Base-by-base conservation (phyloP, 2,888 invertebrate genomes). In the Torymus tubicola region DNA sequence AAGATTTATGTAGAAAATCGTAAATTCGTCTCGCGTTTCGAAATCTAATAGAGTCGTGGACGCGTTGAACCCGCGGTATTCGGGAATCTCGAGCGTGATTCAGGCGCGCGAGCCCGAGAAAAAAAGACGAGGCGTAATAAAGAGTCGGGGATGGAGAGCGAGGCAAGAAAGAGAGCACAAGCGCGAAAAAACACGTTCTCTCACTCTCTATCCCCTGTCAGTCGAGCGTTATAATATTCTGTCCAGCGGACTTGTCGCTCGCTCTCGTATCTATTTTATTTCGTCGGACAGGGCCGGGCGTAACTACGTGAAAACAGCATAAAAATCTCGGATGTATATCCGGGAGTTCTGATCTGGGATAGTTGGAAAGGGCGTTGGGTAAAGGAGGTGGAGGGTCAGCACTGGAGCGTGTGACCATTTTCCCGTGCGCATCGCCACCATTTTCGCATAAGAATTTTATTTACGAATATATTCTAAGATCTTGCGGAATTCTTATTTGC, bases 331-430 rank as follows among this genome's bases (percentile, higher is more conserved):
- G 55, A 76, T 72, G 57, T 76, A 72, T 81, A 71, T 76, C 83
- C 85, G 85, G 84, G 57, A 84, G 80, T 85, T 86, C 83, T 87
- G 87, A 86, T 84, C 84, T 83, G 18, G 53, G 3, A 24, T 24
- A 21, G 13, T 4, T 21, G 21, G 12, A 16, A 4, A 58, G 53
- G n/a, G 50, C 2, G 67, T 52, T n/a, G n/a, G n/a, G n/a, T n/a
- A n/a, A n/a, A n/a, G n/a, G 60, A 24, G 61, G 18, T 3, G n/a
- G 80, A 85, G 89, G 90, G 90, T 90, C 89, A 90, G 88, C 90
- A 89, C 81, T 89, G 87, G 86, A 90, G 89, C 90, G 89, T 90
- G 85, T 87, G 86, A 88, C 87, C 87, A 88, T 89, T 90, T 88
- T 88, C 87, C 87, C 85, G 87, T 86, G 85, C 86, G 60, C 70